Evolutionary conservation across 1,140 invertebrate genomes (phyloP), one percentile per base, ranked within the genome.

Genomic region (Hycleus cichorii): DNA sequence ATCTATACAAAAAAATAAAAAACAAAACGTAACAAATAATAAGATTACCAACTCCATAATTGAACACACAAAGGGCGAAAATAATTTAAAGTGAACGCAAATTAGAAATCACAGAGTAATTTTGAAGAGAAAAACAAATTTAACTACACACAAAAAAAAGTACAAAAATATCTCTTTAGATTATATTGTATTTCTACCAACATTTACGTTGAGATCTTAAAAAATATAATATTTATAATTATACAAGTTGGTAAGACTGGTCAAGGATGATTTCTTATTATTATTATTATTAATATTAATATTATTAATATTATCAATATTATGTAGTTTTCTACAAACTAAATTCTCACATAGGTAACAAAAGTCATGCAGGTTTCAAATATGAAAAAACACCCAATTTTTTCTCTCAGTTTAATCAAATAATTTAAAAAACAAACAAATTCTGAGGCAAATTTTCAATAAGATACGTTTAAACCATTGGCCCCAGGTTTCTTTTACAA

Each of bases 401-500:
- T 18, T 18, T 43, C 10, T 39, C 10, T 39, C 6, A 6, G 10
- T 7, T 39, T 7, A 39, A 39, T 39, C 6, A 39, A 39, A n/a
- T n/a, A 8, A 42, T 42, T 42, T 7, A 11, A 42, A 42, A 42
- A 6, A 6, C 5, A 42, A 42, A 56, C 47, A 56, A 43, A 47
- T 42, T 59, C 63, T 64, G 63, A 64, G 63, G 63, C 63, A 64
- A 59, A 40, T 62, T 18, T 57, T 42, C 65, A 62, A 63, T 68
- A 65, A 65, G 62, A 68, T 67, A 67, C 60, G 9, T 42, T 42
- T 3, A 58, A 62, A 63, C 49, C 62, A 57, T 64, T 69, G 67
- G 67, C 67, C 67, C 67, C 67, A 65, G 67, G 48, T 58, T 59
- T 63, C 42, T 8, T 49, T 49, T 49, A 40, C 51, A 60, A 55